A percentile compares a stretch with the other conserved stretches of the same genome.
phyloP scores from a whole-genome alignment of 1,140 invertebrate species.

The Pinna nobilis region DNA sequence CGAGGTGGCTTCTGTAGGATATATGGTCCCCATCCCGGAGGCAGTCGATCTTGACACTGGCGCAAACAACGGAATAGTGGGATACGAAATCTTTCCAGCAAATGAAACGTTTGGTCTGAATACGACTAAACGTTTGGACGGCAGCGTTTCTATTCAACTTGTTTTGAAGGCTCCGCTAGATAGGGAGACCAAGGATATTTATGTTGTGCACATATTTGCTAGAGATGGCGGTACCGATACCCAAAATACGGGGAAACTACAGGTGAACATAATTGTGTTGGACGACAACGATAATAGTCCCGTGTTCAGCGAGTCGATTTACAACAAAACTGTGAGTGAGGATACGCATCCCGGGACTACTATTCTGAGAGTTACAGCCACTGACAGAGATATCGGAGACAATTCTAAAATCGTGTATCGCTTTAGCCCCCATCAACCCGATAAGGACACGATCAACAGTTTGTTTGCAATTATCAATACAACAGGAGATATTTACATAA shows the following conservation, averaged over 20 bases:
- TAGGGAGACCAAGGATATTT: constrained; percentile 85
- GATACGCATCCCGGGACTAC: constrained; percentile 84
- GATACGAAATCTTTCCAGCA: constrained; percentile 52
- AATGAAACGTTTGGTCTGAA: constrained; percentile 81
- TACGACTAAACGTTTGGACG: constrained; percentile 71
- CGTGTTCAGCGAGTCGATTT: constrained; percentile 85
- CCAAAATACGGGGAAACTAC: constrained; percentile 83
- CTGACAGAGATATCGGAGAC: constrained; percentile 90
- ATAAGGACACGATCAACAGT: constrained; percentile 22
- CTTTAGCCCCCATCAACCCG: constrained; percentile 23
- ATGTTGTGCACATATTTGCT: constrained; percentile 88
- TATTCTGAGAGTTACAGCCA: constrained; percentile 81
- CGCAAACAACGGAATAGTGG: constrained; percentile 34
- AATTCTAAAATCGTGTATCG: constrained; percentile 90
- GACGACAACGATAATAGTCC: constrained; percentile 62
- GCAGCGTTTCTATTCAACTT: constrained; percentile 58
- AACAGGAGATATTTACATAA: constrained; percentile 36
- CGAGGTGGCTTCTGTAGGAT: constrained; percentile 69
- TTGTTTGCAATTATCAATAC: constrained; percentile 36
- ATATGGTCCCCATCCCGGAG: constrained; percentile 26
- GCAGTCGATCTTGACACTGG: constrained; percentile 71
- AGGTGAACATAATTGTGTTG: constrained; percentile 46
- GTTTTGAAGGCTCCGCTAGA: constrained; percentile 80
- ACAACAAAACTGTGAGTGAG: constrained; percentile 87
- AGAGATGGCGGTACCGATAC: constrained; percentile 91